Evolutionary conservation across 2,888 invertebrate species (phyloP), one percentile per base, ranked within the genome.

Genomic region (Deilephila elpenor): DNA sequence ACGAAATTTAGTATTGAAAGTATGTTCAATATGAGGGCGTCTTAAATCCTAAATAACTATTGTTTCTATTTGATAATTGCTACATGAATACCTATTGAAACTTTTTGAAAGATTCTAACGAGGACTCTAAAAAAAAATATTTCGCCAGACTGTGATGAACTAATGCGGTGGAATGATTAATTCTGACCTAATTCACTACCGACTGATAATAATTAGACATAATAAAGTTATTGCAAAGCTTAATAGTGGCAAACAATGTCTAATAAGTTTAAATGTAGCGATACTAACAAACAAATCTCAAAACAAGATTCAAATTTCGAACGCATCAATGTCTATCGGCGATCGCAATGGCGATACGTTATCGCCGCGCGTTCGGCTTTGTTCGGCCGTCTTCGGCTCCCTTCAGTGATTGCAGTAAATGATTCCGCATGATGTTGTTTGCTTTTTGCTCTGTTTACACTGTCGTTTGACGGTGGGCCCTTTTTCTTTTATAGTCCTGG

Each of bases 371-470:
- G 84, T 84, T 85, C 85, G 86, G 84, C 87, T 88, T 87, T 86
- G 88, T 88, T 85, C 86, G 84, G 79, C 74, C 78, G 81, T 83
- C 84, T 82, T 83, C 86, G 85, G 78, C 81, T 78, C 76, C 82
- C 79, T 81, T 83, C 86, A 84, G 85, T 88, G 91, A 91, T 91
- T 90, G 91, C 88, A 91, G 92, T 92, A 92, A 93, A 92, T 90
- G 92, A 92, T 91, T 92, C 92, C 90, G 87, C 90, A 89, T 93
- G 91, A 91, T 91, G 90, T 88, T 87, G 91, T 91, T 91, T 89
- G 79, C 86, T 90, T 93, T 92, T 92, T 92, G 90, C 84, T 91
- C 90, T 89, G 88, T 91, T 91, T 91, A 89, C 87, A 75, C 82
- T 87, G 90, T 87, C 88, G 82, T 80, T 87, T 89, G 88, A 88